phyloP scores from a whole-genome alignment of 2,113 vertebrate genomes.

The Aleadryas rufinucha region DNA sequence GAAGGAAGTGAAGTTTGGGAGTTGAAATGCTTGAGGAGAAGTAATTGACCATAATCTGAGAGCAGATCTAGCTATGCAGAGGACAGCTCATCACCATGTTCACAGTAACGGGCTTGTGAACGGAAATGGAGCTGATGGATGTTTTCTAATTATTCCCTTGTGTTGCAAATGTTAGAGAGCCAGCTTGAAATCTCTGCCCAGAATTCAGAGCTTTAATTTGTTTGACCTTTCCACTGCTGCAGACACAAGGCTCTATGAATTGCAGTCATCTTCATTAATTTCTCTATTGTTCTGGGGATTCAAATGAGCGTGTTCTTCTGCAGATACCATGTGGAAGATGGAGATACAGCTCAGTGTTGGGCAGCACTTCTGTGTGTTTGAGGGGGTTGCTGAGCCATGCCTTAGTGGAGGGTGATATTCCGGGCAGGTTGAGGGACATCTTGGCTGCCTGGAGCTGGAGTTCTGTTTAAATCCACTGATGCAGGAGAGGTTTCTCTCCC shows the following conservation, averaged over 20 bases:
- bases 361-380: not conserved
- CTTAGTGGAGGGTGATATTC: not conserved
- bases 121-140: constrained; percentile 62
- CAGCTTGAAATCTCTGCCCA: constrained; percentile 56
- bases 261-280: constrained; percentile 51
- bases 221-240: constrained; percentile 63
- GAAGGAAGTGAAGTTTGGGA: not conserved
- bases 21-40: constrained; percentile 27
- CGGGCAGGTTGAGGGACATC: not conserved
- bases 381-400: not conserved
- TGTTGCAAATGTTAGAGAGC: constrained; percentile 44
- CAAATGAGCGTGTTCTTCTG: not conserved
- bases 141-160: constrained; percentile 64
- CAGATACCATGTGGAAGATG: not conserved
- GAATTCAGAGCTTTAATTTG: constrained; percentile 62
- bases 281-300: constrained; percentile 44
- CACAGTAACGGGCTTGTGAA: constrained; percentile 11
- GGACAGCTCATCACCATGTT: constrained; percentile 57
- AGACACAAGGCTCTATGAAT: constrained; percentile 39
- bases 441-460: not conserved
- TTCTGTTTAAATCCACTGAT: not conserved
- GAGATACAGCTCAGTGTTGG: accelerated
- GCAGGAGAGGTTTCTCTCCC: not conserved
- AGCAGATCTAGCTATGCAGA: constrained; percentile 40
- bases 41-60: constrained; percentile 52